Conservation (phyloP, 2,888 invertebrate species). For the Celastrina argiolus region DNA sequence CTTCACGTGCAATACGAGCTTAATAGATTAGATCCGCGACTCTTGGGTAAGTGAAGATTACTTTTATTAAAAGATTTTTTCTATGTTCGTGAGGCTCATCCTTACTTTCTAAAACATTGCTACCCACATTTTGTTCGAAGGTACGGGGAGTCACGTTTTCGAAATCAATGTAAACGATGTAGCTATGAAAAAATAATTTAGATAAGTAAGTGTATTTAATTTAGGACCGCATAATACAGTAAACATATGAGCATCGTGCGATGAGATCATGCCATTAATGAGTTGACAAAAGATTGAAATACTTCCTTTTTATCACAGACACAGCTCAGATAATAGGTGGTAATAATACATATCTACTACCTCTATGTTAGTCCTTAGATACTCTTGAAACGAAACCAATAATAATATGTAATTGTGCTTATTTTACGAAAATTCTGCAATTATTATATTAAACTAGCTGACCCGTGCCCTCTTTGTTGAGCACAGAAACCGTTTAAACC, state of each 20-base stretch:
- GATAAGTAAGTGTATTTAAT: background rate
- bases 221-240: background rate
- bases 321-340: conserved; percentile 4
- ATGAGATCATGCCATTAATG: conserved; percentile 9
- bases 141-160: background rate
- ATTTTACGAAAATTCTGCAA: too few relatives aligned
- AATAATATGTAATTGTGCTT: too few relatives aligned
- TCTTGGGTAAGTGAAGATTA: background rate
- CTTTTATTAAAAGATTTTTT: background rate
- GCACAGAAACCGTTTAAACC: too few relatives aligned
- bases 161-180: conserved; percentile 1
- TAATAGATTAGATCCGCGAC: too few relatives aligned
- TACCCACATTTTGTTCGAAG: background rate
- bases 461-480: too few relatives aligned
- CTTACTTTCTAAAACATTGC: background rate
- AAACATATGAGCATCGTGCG: background rate
- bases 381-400: too few relatives aligned
- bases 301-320: conserved; percentile 20
- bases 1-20: too few relatives aligned
- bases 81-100: background rate
- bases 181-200: background rate
- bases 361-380: too few relatives aligned
- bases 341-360: background rate
- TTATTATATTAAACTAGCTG: too few relatives aligned
- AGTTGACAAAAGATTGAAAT: conserved; percentile 12